Percentiles rank a stretch among this genome's conserved stretches.
phyloP scores from a whole-genome alignment of 2,113 vertebrate species.

The Cathartes aura region DNA sequence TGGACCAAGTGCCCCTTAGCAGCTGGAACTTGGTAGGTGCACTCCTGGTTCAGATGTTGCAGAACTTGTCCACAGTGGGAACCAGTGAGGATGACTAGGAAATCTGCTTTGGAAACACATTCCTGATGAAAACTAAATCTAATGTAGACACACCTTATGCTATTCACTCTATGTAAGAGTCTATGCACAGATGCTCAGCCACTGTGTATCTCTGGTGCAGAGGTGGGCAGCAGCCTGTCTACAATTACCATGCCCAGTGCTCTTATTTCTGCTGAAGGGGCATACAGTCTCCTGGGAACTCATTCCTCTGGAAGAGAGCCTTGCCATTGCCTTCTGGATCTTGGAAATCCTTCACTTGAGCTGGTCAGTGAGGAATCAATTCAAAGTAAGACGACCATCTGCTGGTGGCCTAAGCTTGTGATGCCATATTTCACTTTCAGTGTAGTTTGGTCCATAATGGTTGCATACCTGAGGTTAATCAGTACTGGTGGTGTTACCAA shows the following conservation, averaged over 20 bases:
- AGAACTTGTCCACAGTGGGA: neutral
- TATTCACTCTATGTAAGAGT: neutral
- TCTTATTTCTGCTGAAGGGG: neutral
- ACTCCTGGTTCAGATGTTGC: neutral
- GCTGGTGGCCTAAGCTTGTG: neutral
- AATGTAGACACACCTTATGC: neutral
- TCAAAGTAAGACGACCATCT: neutral
- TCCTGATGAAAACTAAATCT: neutral
- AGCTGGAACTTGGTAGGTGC: neutral
- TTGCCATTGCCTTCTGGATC: neutral
- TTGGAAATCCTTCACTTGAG: neutral
- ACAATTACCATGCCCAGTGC: fast-evolving
- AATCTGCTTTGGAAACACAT: neutral
- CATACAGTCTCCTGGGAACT: neutral
- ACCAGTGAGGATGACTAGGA: neutral
- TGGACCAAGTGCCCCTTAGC: neutral
- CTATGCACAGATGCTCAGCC: neutral
- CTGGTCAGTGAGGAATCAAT: neutral
- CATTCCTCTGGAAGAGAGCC: neutral
- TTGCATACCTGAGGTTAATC: neutral
- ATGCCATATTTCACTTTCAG: neutral
- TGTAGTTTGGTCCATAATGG: neutral
- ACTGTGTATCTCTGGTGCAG: neutral
- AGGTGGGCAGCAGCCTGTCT: neutral
- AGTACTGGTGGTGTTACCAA: neutral